These are phyloP conservation scores for Brachyrhaphis roseni DNA, from an alignment of 2,797 vertebrate species.

Conservation along the genomic window DNA sequence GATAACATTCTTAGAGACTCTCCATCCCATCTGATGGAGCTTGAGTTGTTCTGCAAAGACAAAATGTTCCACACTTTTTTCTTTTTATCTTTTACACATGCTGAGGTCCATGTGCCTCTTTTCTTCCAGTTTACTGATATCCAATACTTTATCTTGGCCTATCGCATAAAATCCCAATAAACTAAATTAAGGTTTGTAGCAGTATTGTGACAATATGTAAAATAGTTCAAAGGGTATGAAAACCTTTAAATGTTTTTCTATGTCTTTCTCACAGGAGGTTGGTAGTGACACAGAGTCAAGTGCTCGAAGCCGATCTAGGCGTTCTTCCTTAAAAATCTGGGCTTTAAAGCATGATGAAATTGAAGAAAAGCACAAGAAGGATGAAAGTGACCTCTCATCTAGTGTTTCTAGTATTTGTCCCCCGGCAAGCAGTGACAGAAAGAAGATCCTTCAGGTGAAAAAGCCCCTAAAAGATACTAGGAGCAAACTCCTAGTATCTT, in stretches of 20 bases:
- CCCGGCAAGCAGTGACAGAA: constrained; percentile 24
- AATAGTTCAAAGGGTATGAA: background rate
- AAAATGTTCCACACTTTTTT: background rate
- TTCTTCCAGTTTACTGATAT: background rate
- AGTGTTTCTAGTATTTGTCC: constrained; percentile 5
- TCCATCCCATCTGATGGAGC: background rate
- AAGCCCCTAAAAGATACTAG: constrained; percentile 5
- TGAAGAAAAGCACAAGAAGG: constrained; percentile 20
- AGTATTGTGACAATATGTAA: background rate
- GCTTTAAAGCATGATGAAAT: constrained; percentile 18
- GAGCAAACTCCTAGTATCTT: background rate
- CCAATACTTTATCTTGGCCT: background rate
- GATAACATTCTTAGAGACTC: background rate
- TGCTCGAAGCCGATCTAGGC: constrained; percentile 1
- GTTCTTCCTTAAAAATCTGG: background rate
- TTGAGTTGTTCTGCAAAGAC: background rate
- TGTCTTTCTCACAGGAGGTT: constrained; percentile 45
- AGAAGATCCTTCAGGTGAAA: constrained; percentile 33
- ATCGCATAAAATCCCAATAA: background rate
- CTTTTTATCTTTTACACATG: background rate
- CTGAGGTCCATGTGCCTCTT: background rate
- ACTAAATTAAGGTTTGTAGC: background rate
- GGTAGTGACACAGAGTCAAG: constrained; percentile 5
- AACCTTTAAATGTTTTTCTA: background rate
- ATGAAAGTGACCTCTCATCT: background rate